Conservation (phyloP, 1,140 invertebrate species). For the Rhagoletis zephyria region DNA sequence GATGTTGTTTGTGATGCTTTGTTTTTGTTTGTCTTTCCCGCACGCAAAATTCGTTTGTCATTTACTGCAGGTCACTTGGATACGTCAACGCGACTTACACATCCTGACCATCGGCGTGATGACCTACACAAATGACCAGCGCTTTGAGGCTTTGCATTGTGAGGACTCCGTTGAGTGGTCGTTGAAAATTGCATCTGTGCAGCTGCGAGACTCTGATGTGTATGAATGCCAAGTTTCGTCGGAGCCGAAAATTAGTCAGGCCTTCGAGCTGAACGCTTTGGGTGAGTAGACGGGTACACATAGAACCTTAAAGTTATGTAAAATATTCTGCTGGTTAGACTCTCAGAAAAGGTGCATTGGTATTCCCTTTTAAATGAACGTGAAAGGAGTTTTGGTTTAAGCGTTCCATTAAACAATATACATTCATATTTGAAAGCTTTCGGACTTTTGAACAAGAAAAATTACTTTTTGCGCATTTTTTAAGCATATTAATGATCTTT, state of each 20-base stretch:
- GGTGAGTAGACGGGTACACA: too few relatives aligned
- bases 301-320: too few relatives aligned
- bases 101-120: conserved; percentile 83
- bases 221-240: conserved; percentile 89
- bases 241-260: conserved; percentile 84
- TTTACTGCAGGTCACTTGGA: conserved; percentile 80
- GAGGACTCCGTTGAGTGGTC: conserved; percentile 88
- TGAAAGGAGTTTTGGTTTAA: too few relatives aligned
- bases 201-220: conserved; percentile 80
- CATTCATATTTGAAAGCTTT: too few relatives aligned
- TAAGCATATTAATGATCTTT: too few relatives aligned
- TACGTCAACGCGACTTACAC: conserved; percentile 82
- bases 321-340: too few relatives aligned
- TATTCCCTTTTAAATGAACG: too few relatives aligned
- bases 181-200: conserved; percentile 83
- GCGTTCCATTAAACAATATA: too few relatives aligned
- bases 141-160: conserved; percentile 83
- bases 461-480: too few relatives aligned
- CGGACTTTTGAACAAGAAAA: too few relatives aligned
- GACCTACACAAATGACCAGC: conserved; percentile 84
- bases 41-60: not conserved
- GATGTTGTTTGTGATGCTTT: not conserved
- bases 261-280: conserved; percentile 83
- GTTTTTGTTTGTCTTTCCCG: conserved; percentile 1
- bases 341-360: too few relatives aligned